These are phyloP conservation scores for Scaptomyza cyrtandrae DNA, from an alignment of 2,888 invertebrate species.

Conservation along the genomic window DNA sequence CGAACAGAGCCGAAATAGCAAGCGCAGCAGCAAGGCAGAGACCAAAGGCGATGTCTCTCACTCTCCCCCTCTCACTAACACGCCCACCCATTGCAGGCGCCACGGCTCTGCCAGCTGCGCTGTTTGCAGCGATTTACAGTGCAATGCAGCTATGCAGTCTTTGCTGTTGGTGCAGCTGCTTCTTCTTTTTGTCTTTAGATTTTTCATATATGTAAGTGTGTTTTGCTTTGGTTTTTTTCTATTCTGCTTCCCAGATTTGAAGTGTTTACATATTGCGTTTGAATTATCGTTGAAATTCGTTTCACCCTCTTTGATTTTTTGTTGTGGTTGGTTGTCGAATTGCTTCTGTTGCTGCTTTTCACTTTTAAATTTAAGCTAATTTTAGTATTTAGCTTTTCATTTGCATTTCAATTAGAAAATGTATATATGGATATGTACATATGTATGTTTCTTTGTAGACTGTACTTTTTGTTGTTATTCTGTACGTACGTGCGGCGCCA, in stretches of 20 bases:
- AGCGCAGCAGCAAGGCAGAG: constrained; percentile 21
- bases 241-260: constrained; percentile 54
- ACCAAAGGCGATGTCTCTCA: constrained; percentile 23
- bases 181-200: constrained; percentile 37
- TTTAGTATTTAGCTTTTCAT: constrained; percentile 76
- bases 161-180: constrained; percentile 17
- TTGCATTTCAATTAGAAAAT: constrained; percentile 73
- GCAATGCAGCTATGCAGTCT: constrained; percentile 14
- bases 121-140: constrained; percentile 15
- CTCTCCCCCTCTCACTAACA: not conserved
- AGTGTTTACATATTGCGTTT: constrained; percentile 76
- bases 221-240: constrained; percentile 26
- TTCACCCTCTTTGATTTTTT: constrained; percentile 51
- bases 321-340: constrained; percentile 30
- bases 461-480: constrained; percentile 40
- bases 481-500: constrained; percentile 26
- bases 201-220: constrained; percentile 34
- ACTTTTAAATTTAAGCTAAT: constrained; percentile 70
- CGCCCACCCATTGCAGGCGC: constrained; percentile 34
- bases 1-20: constrained; percentile 30
- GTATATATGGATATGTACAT: constrained; percentile 9
- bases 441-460: constrained; percentile 21
- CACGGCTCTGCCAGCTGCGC: constrained; percentile 42
- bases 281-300: constrained; percentile 66
- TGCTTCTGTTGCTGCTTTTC: constrained; percentile 45